Percentiles rank a stretch among this genome's conserved stretches.
Evolutionary conservation across 2,113 vertebrate genomes (phyloP).

Genomic region (Phaethornis superciliosus): DNA sequence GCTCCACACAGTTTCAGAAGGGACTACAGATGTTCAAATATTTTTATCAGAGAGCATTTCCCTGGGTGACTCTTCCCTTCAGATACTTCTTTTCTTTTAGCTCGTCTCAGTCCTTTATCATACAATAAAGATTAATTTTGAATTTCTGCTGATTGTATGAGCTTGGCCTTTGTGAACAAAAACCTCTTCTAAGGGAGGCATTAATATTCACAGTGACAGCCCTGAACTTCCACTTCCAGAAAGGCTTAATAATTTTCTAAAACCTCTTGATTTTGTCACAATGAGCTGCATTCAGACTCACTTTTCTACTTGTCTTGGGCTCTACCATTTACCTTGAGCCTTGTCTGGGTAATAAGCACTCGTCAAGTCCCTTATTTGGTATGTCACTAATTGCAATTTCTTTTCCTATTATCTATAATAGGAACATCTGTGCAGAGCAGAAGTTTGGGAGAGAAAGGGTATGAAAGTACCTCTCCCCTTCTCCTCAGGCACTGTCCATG

Average conservation of each 20-base stretch:
- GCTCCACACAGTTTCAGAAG: background rate
- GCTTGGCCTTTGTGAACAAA: constrained; percentile 47
- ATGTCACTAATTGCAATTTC: constrained; percentile 27
- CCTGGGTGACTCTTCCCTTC: constrained; percentile 17
- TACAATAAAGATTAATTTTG: constrained; percentile 56
- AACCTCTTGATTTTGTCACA: constrained; percentile 65
- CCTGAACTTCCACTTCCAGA: constrained; percentile 29
- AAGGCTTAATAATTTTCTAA: constrained; percentile 62
- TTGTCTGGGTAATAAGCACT: background rate
- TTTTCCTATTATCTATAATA: background rate
- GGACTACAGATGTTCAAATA: accelerated
- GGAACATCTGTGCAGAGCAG: background rate
- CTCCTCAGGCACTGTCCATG: background rate
- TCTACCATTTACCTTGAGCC: background rate
- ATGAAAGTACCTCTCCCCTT: background rate
- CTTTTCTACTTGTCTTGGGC: background rate
- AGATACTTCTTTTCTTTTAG: constrained; percentile 4
- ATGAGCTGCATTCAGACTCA: constrained; percentile 29
- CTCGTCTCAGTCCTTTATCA: constrained; percentile 3
- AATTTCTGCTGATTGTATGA: constrained; percentile 57
- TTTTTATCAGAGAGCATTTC: background rate
- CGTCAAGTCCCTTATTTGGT: constrained; percentile 16
- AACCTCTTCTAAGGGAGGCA: constrained; percentile 12
- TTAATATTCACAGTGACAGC: constrained; percentile 50
- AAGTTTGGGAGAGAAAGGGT: background rate